A percentile compares a stretch with the other conserved stretches of the same genome.
These are phyloP conservation scores for Enteromius anoplus DNA, from an alignment of 2,797 vertebrate species.

Conservation along the genomic window DNA sequence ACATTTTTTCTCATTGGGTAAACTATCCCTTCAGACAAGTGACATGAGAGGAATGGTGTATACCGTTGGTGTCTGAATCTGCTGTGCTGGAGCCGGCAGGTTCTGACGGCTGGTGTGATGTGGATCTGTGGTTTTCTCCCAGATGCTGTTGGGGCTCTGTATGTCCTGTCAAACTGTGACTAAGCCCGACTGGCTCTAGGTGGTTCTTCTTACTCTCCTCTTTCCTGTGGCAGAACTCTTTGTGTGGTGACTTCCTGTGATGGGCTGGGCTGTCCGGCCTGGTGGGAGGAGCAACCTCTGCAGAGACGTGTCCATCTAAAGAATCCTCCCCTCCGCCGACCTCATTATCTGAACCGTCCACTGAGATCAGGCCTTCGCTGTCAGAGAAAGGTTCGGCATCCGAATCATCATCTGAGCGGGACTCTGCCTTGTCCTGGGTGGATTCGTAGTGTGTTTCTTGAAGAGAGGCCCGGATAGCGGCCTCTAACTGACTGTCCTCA, in stretches of 20 bases:
- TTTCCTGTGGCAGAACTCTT: slow-evolving; percentile 91
- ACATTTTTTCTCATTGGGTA: not conserved
- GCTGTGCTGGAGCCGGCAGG: slow-evolving; percentile 72
- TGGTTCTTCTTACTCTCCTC: slow-evolving; percentile 92
- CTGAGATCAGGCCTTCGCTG: slow-evolving; percentile 96
- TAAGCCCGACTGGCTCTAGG: slow-evolving; percentile 77
- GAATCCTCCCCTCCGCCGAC: slow-evolving; percentile 60
- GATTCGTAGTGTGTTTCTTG: slow-evolving; percentile 99
- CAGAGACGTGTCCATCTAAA: slow-evolving; percentile 63
- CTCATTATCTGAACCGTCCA: slow-evolving; percentile 94
- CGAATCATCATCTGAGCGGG: slow-evolving; percentile 88
- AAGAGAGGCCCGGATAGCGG: slow-evolving; percentile 94
- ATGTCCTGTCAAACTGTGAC: slow-evolving; percentile 80
- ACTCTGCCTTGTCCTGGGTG: slow-evolving; percentile 83
- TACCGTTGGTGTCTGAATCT: slow-evolving; percentile 88
- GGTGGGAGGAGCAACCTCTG: slow-evolving; percentile 49
- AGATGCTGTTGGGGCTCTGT: slow-evolving; percentile 63
- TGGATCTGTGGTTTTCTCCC: slow-evolving; percentile 79
- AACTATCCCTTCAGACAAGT: not conserved
- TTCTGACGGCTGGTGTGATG: slow-evolving; percentile 73
- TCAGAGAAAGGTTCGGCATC: slow-evolving; percentile 97
- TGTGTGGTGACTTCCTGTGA: slow-evolving; percentile 91
- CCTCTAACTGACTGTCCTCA: slow-evolving; percentile 98
- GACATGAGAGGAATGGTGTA: slow-evolving; percentile 11
- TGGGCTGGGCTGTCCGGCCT: slow-evolving; percentile 77